A percentile compares a stretch with the other conserved stretches of the same genome.
phyloP scores from a whole-genome alignment of 2,888 invertebrate genomes.

The Microctonus aethiopoides region DNA sequence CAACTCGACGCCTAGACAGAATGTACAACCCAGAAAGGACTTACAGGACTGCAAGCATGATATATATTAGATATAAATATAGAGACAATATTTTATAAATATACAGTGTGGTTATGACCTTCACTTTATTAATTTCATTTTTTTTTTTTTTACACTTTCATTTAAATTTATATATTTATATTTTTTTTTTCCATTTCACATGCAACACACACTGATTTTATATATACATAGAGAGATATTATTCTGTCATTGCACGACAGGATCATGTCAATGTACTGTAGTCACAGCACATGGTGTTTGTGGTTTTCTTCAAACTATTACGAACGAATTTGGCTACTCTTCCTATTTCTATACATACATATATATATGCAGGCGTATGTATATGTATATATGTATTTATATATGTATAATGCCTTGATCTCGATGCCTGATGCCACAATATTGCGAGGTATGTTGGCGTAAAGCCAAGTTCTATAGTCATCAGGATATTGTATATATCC shows the following conservation, averaged over 20 bases:
- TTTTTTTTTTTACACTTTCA: neutral
- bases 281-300: conserved; percentile 16
- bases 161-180: neutral
- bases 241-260: conserved; percentile 20
- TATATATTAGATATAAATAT: too few species aligned
- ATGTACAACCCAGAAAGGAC: neutral
- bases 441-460: conserved; percentile 30
- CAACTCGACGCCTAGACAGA: conserved; percentile 12
- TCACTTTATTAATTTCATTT: too few species aligned
- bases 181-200: neutral
- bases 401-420: neutral
- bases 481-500: conserved; percentile 20
- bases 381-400: too few species aligned
- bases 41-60: neutral
- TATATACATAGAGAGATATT: neutral
- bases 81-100: conserved; percentile 6
- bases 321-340: neutral
- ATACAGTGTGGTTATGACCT: conserved; percentile 3
- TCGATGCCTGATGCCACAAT: conserved; percentile 29
- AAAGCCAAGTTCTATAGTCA: conserved; percentile 25
- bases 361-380: too few species aligned
- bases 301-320: conserved; percentile 13
- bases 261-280: conserved; percentile 25
- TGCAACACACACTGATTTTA: neutral
- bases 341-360: neutral